These are phyloP conservation scores for Pseudorhombus dupliciocellatus DNA, from an alignment of 2,113 vertebrate species.

Conservation along the genomic window DNA sequence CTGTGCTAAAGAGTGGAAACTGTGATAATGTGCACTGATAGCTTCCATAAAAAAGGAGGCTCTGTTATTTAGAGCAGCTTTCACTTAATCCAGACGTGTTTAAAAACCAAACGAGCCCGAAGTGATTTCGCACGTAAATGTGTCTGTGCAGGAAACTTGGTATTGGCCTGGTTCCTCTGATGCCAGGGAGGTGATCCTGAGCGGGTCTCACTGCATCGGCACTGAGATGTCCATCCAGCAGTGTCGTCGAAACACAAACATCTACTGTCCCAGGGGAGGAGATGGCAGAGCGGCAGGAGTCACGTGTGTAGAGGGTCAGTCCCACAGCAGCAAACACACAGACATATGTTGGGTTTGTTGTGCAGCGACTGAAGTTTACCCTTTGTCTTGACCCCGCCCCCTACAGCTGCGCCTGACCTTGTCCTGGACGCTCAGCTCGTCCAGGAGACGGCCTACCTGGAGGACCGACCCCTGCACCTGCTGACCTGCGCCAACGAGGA, in stretches of 20 bases:
- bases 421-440: slow-evolving; percentile 92
- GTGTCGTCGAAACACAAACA: slow-evolving; percentile 85
- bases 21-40: slow-evolving; percentile 65
- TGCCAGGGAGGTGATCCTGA: slow-evolving; percentile 85
- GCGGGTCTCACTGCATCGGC: slow-evolving; percentile 86
- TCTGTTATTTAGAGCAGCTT: slow-evolving; percentile 20
- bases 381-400: fast-evolving
- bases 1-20: slow-evolving; percentile 65
- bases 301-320: slow-evolving; percentile 89
- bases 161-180: slow-evolving; percentile 88
- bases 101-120: slow-evolving; percentile 11
- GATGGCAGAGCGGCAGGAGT: slow-evolving; percentile 87
- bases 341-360: neutral
- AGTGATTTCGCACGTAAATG: slow-evolving; percentile 11
- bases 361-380: slow-evolving; percentile 1
- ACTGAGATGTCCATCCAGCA: slow-evolving; percentile 89
- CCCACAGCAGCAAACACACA: neutral
- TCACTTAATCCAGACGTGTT: neutral
- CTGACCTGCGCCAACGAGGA: slow-evolving; percentile 95
- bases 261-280: slow-evolving; percentile 87
- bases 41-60: slow-evolving; percentile 29
- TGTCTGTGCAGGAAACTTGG: slow-evolving; percentile 88
- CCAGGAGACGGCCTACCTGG: slow-evolving; percentile 94
- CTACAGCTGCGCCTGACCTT: slow-evolving; percentile 90
- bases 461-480: slow-evolving; percentile 92